Base-by-base conservation (phyloP, 2,797 vertebrate genomes). In the Nyctibius grandis region DNA sequence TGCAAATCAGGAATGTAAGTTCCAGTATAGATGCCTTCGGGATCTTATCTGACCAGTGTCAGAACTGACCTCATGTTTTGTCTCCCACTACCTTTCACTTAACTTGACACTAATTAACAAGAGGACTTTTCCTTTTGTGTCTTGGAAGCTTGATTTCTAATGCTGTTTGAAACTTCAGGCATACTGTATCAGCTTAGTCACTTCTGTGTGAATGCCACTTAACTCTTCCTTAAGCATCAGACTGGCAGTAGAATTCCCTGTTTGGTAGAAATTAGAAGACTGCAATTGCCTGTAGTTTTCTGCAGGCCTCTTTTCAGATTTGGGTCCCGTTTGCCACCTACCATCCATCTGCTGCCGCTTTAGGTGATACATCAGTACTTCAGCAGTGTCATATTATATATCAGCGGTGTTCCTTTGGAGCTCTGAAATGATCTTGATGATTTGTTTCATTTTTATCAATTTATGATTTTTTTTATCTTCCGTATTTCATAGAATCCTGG, bases 81-180 rank as follows among this genome's bases (percentile, higher is more conserved):
- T 93, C 77, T 89, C 64, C 54, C 2, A 3, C 80, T 91, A 91
- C 47, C 68, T 85, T 91, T 89, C 74, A 82, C 51, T 86, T 86
- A 81, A 88, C 59, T 91, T 91, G 73, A 73, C 59, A 19, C 33
- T 93, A 91, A 92, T 93, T 93, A 97, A 79, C 86, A 93, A 82
- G 83, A 82, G 47, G 51, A 51, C 40, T 91, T 90, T 50, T 51
- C 34, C 53, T 96, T 95, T 95, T 82, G 75, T 95, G 51, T 73
- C 47, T 45, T 54, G 38, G 77, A 86, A 93, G 33, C 63, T 87
- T 85, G 54, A 82, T 97, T 95, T 92, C 56, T 85, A 81, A 94
- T 87, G 83, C 88, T 65, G 28, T 94, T 97, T 87, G 80, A 96
- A 95, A 81, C 90, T 89, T 36, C 56, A 79, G 80, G 63, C 80